Conservation (phyloP, 2,888 invertebrate species). For the Crossocerus cetratus region DNA sequence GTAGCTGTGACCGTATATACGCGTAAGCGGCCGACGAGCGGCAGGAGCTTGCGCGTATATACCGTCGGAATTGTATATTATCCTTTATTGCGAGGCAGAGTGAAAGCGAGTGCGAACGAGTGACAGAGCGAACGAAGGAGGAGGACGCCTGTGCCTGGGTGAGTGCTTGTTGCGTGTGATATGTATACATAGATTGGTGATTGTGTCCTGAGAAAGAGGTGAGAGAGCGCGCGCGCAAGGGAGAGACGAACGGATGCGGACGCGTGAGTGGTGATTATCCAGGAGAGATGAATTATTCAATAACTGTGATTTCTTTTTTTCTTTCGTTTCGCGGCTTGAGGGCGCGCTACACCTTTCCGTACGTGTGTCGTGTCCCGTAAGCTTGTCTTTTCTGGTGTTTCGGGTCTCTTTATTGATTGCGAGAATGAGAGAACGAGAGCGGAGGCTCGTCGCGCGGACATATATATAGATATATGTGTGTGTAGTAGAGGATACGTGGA, state of each 20-base stretch:
- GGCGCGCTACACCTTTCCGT: conserved; percentile 13
- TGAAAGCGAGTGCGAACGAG: conserved; percentile 21
- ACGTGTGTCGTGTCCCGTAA: conserved; percentile 17
- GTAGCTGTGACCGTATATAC: conserved; percentile 32
- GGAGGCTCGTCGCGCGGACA: not conserved
- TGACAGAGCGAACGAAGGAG: conserved; percentile 34
- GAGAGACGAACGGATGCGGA: not conserved
- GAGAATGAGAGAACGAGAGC: conserved; percentile 17
- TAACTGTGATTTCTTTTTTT: conserved; percentile 1
- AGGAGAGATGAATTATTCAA: not conserved
- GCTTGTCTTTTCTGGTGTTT: conserved; percentile 47
- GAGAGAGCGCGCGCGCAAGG: conserved; percentile 13
- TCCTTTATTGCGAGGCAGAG: conserved; percentile 25
- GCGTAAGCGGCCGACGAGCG: conserved; percentile 10
- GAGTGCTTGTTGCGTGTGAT: not conserved
- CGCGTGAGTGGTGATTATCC: conserved; percentile 5
- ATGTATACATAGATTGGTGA: not conserved
- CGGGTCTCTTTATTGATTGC: conserved; percentile 11
- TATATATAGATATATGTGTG: conserved; percentile 12
- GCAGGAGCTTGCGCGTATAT: conserved; percentile 18
- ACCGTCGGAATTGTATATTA: conserved; percentile 41
- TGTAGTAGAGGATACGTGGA: conserved; percentile 6
- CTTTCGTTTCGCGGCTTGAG: not conserved
- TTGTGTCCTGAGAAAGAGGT: no score
- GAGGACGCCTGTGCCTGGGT: conserved; percentile 1